These are phyloP conservation scores for Montipora foliosa DNA, from an alignment of 64 coral and sea anemone genomes.

Conservation along the genomic window DNA sequence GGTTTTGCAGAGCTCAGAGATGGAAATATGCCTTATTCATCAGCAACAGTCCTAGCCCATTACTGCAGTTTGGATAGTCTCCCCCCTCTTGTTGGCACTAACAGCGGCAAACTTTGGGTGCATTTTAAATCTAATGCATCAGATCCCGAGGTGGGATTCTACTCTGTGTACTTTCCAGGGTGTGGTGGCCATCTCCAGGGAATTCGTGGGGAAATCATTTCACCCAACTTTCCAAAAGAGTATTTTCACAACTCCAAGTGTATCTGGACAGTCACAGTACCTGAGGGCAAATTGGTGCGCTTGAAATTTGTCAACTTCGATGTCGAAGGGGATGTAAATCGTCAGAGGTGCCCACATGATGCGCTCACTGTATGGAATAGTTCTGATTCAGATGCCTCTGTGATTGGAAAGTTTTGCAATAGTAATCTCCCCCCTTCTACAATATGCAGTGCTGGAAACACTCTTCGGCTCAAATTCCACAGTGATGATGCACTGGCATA, in stretches of 20 bases:
- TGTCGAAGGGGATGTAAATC: conserved; percentile 72
- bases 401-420: conserved; percentile 85
- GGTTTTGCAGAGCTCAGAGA: conserved; percentile 72
- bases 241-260: conserved; percentile 90
- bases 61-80: conserved; percentile 63
- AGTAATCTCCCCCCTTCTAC: conserved; percentile 72
- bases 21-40: conserved; percentile 53
- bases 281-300: conserved; percentile 61
- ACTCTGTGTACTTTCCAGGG: conserved; percentile 77
- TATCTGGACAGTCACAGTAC: conserved; percentile 74
- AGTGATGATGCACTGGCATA: conserved; percentile 82
- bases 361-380: conserved; percentile 75
- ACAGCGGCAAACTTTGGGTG: conserved; percentile 70
- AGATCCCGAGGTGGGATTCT: conserved; percentile 71
- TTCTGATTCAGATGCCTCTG: conserved; percentile 43
- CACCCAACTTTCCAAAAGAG: conserved; percentile 78
- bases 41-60: conserved; percentile 57
- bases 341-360: conserved; percentile 65
- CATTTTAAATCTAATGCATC: conserved; percentile 89
- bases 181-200: conserved; percentile 62
- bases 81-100: conserved; percentile 66
- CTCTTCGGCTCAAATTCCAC: conserved; percentile 69
- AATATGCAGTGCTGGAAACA: conserved; percentile 77
- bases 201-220: conserved; percentile 58
- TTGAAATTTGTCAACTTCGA: conserved; percentile 79